phyloP scores from a whole-genome alignment of 1,140 invertebrate species.

The Globodera ellingtonae region DNA sequence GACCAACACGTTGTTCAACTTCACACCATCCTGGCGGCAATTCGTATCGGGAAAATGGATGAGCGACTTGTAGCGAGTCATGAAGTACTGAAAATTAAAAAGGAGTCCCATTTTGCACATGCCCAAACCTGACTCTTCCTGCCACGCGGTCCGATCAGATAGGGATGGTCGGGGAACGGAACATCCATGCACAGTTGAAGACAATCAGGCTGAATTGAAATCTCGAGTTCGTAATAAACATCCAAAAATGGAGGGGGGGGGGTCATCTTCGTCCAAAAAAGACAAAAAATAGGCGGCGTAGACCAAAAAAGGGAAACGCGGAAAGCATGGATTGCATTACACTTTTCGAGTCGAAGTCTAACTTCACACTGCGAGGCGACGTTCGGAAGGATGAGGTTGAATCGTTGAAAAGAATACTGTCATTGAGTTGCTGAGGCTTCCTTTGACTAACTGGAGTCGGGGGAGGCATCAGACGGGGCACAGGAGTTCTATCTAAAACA shows the following conservation, averaged over 20 bases:
- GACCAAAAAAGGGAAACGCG: neutral
- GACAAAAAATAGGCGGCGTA: neutral
- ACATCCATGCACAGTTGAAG: slow-evolving; percentile 41
- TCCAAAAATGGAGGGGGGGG: neutral
- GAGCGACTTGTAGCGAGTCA: slow-evolving; percentile 37
- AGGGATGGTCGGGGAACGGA: slow-evolving; percentile 39
- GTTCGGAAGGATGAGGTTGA: neutral
- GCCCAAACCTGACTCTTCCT: slow-evolving; percentile 26
- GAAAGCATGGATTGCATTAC: neutral
- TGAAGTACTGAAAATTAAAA: slow-evolving; percentile 30
- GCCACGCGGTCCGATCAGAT: slow-evolving; percentile 39
- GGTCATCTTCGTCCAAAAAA: no score
- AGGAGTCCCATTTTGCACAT: neutral
- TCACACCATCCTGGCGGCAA: slow-evolving; percentile 28
- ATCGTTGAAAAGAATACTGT: neutral
- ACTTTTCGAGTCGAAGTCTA: slow-evolving; percentile 8
- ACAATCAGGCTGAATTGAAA: slow-evolving; percentile 21
- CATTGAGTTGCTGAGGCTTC: no score
- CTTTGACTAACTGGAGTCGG: no score
- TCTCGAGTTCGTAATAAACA: neutral
- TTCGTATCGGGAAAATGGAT: slow-evolving; percentile 40
- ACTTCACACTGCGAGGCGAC: slow-evolving; percentile 11
- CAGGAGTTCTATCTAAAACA: no score
- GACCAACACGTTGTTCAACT: slow-evolving; percentile 39
- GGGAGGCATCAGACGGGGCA: no score